Conservation (phyloP, 2,888 invertebrate genomes). For the Troglohyphantes excavatus region DNA sequence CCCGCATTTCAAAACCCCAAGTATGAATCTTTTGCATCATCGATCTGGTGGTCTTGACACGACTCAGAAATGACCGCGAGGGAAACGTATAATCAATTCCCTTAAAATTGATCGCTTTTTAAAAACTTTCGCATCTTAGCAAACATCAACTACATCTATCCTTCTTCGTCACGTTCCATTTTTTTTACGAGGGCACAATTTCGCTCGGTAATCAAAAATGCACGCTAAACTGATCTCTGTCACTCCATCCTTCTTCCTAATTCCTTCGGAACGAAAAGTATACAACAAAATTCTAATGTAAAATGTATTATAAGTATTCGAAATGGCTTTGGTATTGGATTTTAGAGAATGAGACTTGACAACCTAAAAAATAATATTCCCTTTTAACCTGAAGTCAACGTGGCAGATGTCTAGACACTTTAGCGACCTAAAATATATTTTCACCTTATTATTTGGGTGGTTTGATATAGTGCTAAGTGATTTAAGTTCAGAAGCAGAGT, state of each 20-base stretch:
- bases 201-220: slow-evolving; percentile 6
- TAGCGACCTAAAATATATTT: too few relatives aligned
- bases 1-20: neutral
- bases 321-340: too few relatives aligned
- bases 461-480: too few relatives aligned
- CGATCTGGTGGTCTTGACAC: neutral
- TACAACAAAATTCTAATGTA: too few relatives aligned
- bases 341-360: neutral
- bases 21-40: neutral
- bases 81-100: slow-evolving; percentile 30
- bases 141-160: slow-evolving; percentile 10
- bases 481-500: too few relatives aligned
- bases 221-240: slow-evolving; percentile 13
- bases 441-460: too few relatives aligned
- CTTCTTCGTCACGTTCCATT: slow-evolving; percentile 15
- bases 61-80: neutral
- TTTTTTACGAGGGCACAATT: neutral
- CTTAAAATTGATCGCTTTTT: slow-evolving; percentile 24
- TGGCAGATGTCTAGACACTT: too few relatives aligned
- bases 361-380: too few relatives aligned
- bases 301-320: too few relatives aligned
- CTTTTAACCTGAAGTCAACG: too few relatives aligned
- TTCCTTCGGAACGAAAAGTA: slow-evolving; percentile 3
- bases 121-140: slow-evolving; percentile 35
- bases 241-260: slow-evolving; percentile 14